phyloP scores from a whole-genome alignment of 2,797 vertebrate genomes.

The Sebastes itinus region DNA sequence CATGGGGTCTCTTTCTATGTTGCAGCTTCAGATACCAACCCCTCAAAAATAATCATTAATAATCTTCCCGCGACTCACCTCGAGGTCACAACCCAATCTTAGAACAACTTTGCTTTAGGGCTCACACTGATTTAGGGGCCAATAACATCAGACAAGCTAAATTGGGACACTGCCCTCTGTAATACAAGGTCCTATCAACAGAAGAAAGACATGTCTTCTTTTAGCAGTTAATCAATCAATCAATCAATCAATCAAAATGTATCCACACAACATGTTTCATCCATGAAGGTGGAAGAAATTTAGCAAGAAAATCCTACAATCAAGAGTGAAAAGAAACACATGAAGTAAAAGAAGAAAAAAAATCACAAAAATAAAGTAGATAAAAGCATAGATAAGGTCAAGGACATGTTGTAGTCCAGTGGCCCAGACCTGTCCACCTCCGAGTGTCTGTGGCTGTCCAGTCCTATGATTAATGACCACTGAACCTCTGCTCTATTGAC shows the following conservation, averaged over 20 bases:
- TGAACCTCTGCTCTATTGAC: conserved; percentile 60
- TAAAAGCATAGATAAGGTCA: conserved; percentile 49
- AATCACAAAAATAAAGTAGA: background rate
- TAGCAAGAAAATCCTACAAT: background rate
- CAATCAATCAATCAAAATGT: conserved; percentile 13
- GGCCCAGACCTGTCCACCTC: conserved; percentile 56
- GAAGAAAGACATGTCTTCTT: conserved; percentile 27
- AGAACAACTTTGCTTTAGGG: conserved; percentile 43
- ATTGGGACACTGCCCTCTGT: conserved; percentile 40
- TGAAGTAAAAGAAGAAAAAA: background rate
- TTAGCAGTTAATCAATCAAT: conserved; percentile 45
- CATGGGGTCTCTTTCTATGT: background rate
- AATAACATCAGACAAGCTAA: conserved; percentile 54
- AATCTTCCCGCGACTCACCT: conserved; percentile 25
- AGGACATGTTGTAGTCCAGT: conserved; percentile 55
- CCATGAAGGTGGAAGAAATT: background rate
- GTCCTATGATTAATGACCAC: conserved; percentile 76
- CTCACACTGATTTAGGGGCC: conserved; percentile 41
- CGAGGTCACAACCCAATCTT: conserved; percentile 36
- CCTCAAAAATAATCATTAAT: conserved; percentile 35
- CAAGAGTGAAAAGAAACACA: background rate
- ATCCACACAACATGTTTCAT: background rate
- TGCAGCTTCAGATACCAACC: background rate
- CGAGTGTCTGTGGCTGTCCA: conserved; percentile 64
- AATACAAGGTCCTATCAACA: conserved; percentile 6